These are phyloP conservation scores for Ormyrus thymus DNA, from an alignment of 2,888 invertebrate genomes.

Conservation along the genomic window DNA sequence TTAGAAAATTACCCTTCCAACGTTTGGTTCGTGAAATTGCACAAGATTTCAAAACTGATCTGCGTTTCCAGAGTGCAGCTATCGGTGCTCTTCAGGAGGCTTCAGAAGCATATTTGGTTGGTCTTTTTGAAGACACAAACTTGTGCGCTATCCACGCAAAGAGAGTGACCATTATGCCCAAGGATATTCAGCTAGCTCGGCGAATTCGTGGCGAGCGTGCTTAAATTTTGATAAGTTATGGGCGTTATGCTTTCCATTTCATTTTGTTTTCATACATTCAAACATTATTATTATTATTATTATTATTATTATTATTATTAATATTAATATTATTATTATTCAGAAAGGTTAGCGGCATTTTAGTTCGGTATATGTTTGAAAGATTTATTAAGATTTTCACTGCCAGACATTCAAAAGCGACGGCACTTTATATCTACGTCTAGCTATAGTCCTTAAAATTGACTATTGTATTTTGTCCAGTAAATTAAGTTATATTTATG, in stretches of 20 bases:
- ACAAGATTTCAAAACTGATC: constrained; percentile 96
- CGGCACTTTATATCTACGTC: constrained; percentile 42
- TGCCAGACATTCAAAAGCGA: constrained; percentile 63
- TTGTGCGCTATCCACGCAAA: constrained; percentile 98
- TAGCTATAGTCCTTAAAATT: constrained; percentile 32
- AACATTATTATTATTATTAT: constrained; percentile 56
- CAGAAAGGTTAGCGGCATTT: constrained; percentile 56
- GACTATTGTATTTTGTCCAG: constrained; percentile 40
- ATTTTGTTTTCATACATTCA: constrained; percentile 61
- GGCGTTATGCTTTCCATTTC: constrained; percentile 56
- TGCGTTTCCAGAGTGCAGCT: constrained; percentile 96
- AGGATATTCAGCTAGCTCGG: constrained; percentile 96
- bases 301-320: constrained; percentile 44
- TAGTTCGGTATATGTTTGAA: constrained; percentile 60
- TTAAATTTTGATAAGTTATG: constrained; percentile 76
- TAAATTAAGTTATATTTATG: constrained; percentile 49
- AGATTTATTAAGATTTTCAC: constrained; percentile 65
- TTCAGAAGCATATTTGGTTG: constrained; percentile 91
- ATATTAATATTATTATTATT: constrained; percentile 43
- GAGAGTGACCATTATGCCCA: constrained; percentile 96
- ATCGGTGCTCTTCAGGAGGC: constrained; percentile 95
- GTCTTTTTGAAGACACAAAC: constrained; percentile 96
- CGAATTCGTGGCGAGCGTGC: constrained; percentile 97
- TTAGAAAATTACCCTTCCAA: constrained; percentile 96
- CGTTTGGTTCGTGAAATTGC: constrained; percentile 97